Percentiles rank a stretch among this genome's conserved stretches.
Conservation (phyloP, 2,797 vertebrate species). For the Ciconia nigra region DNA sequence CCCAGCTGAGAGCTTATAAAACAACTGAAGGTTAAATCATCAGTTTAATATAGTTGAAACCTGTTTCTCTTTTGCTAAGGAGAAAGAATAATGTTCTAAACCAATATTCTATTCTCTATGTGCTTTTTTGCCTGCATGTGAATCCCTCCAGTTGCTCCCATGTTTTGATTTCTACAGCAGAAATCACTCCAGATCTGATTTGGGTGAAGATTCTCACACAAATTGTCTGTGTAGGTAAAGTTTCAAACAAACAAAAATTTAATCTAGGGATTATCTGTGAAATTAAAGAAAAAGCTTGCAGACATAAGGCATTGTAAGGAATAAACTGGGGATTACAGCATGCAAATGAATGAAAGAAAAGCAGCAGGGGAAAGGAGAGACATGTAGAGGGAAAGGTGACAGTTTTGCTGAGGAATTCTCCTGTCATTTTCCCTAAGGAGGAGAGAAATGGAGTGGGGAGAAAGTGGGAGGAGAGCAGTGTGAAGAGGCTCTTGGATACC, state of each 20-base stretch:
- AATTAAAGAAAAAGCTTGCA: not conserved
- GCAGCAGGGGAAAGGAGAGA: not conserved
- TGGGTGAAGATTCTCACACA: not conserved
- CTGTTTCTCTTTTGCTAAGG: not conserved
- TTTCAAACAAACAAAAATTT: not conserved
- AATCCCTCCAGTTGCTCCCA: not conserved
- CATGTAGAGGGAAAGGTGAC: not conserved
- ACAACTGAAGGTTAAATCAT: constrained; percentile 25
- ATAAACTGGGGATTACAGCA: not conserved
- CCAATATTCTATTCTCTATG: not conserved
- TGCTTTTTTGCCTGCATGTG: not conserved
- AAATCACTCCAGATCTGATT: not conserved
- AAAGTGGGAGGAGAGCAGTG: constrained; percentile 55
- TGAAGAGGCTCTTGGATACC: constrained; percentile 59
- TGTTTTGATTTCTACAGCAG: not conserved
- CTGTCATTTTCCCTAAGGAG: constrained; percentile 17
- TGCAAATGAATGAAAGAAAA: not conserved
- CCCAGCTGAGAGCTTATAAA: constrained; percentile 33
- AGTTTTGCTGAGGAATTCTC: constrained; percentile 47
- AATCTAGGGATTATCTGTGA: not conserved
- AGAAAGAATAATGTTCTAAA: not conserved
- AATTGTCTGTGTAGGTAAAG: not conserved
- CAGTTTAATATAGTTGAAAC: not conserved
- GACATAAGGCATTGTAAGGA: not conserved
- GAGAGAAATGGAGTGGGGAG: constrained; percentile 44